Base-by-base conservation (phyloP, 2,113 vertebrate genomes). In the Elephantulus edwardii region DNA sequence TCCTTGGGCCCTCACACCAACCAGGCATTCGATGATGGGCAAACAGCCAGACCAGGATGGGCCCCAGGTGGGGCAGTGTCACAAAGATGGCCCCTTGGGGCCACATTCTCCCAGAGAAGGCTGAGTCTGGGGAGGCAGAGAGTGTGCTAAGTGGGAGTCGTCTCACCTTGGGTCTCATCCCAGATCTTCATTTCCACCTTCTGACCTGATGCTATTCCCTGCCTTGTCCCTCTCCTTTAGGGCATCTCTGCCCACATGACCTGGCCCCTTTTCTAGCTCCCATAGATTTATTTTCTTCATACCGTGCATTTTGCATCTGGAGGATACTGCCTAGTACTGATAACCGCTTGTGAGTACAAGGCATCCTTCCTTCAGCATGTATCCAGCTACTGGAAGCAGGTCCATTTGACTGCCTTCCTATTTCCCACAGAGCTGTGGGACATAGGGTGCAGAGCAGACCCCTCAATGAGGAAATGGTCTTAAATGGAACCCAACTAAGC, bases 21-120 rank as follows among this genome's bases (percentile, higher is more conserved):
- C 44, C 95, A 16, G 98, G 97, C 60, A 96, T 97, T 48, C 96
- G 95, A 66, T 95, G 98, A 4, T 96, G 76, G 20, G 96, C 98
- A 20, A 98, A 52, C 40, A 98, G 95, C 91, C 98, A 98, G 10
- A 98, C 97, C 0, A 97, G 96, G 38, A 99, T 74, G 19, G 98
- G 98, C 9, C 99, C 99, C 6, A 99, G 54, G 10, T 98, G 98
- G 48, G 98, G 98, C 80, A 99, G 96, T 84, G 97, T 95, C 1
- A 98, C 98, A 80, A 99, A 97, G 33, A 98, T 97, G 78, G 98
- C 58, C 79, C 97, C 83, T 5, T 98, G 97, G 94, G 96, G 96
- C 98, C 97, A 98, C 98, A 98, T 99, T 86, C 64, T 97, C 66
- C 77, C 48, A 13, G 22, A 28, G 20, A 60, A 87, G 8, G 52